These are phyloP conservation scores for Gnathonemus echidnorhynchus DNA, from an alignment of 2,113 vertebrate genomes.

Conservation along the genomic window DNA sequence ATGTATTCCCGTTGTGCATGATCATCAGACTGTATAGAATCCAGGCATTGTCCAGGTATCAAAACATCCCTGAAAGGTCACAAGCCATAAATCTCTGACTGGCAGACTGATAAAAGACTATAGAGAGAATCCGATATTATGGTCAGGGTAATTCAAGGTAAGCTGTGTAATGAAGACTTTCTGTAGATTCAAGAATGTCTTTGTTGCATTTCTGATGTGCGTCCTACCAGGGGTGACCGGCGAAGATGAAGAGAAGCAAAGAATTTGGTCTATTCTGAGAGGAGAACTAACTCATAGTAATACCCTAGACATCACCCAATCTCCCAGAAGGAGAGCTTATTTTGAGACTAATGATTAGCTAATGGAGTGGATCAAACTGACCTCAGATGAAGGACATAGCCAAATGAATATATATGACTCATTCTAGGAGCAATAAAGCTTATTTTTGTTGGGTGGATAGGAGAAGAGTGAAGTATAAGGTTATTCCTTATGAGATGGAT, in stretches of 20 bases:
- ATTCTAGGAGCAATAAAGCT: neutral
- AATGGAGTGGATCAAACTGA: neutral
- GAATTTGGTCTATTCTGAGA: neutral
- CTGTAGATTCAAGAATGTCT: neutral
- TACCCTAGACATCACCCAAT: neutral
- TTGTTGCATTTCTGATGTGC: neutral
- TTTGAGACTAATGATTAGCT: neutral
- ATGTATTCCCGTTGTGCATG: neutral
- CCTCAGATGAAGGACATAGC: neutral
- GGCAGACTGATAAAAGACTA: neutral
- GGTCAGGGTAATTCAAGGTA: neutral
- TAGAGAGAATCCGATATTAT: neutral
- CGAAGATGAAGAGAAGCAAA: neutral
- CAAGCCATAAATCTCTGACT: neutral
- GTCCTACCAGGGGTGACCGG: neutral
- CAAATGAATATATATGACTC: neutral
- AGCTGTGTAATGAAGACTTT: neutral
- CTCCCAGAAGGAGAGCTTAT: neutral
- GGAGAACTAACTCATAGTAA: neutral
- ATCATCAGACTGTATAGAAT: neutral
- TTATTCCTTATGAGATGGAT: neutral
- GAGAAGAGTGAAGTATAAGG: neutral
- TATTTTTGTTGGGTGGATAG: neutral
- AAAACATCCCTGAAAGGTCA: neutral
- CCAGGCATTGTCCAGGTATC: conserved; percentile 4